Base-by-base conservation (phyloP, 2,113 vertebrate species). In the Rhineura floridana region DNA sequence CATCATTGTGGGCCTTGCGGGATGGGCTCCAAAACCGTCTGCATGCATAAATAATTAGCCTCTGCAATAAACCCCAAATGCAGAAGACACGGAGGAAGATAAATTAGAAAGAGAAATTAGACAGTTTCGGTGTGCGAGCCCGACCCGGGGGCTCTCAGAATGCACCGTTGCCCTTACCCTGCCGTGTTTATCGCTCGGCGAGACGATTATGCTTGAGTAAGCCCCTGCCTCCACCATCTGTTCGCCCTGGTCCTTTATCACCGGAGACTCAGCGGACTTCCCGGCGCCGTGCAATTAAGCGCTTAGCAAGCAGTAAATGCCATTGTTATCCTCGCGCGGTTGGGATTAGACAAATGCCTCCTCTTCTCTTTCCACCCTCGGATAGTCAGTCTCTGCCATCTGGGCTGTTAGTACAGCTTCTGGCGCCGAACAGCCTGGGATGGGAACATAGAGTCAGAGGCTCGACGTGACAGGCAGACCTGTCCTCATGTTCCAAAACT, bases 401-500 rank as follows among this genome's bases (percentile, higher is more conserved):
- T 13, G 65, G 75, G 63, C 39, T 6, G 6, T 39, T 87, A 9
- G 4, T 28, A 17, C n/a, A 78, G 59, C 36, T 62, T 81, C 59
- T 8, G 2, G 81, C 52, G 85, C 50, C 23, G 88, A 65, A n/a
- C 3, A 17, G 55, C 77, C 65, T 52, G 69, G 42, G 48, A 6
- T 2, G 55, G 15, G 15, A 59, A 59, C 21, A 3, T 73, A n/a
- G 65, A 88, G 83, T 79, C 90, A 90, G 87, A 69, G 78, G 21
- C 42, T 84, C 39, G 81, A 65, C 0, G 0, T 3, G 75, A 78
- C 44, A 50, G 21, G 19, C n/a, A 79, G 55, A 44, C 0, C 0
- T 0, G 50, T 7, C 36, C 0, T 21, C 0, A 65, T 88, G 44
- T 28, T 69, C 73, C 42, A 46, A 28, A 76, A n/a, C n/a, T n/a